Evolutionary conservation across 1,140 invertebrate species (phyloP).

Genomic region (Bombus sibiricus): DNA sequence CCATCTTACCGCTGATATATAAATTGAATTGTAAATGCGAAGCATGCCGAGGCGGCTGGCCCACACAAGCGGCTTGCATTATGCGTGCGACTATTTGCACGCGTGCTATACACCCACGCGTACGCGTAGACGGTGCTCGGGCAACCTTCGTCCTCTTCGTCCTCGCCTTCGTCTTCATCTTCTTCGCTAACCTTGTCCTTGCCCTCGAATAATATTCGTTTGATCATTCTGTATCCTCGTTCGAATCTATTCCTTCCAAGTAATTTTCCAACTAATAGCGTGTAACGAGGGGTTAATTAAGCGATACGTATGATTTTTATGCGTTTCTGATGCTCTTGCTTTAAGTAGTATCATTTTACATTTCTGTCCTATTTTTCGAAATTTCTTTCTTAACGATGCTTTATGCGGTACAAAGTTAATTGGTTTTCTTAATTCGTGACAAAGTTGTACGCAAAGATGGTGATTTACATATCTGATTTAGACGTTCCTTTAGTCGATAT

Average conservation of each 20-base stretch:
- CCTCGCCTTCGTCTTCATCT: not conserved
- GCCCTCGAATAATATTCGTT: not conserved
- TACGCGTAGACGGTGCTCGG: slow-evolving; percentile 25
- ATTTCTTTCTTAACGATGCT: not conserved
- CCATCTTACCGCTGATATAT: slow-evolving; percentile 25
- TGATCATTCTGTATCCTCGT: not conserved
- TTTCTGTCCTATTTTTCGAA: too few relatives aligned
- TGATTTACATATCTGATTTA: not conserved
- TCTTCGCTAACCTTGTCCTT: not conserved
- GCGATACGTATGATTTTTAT: too few relatives aligned
- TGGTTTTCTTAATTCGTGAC: not conserved
- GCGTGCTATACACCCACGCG: slow-evolving; percentile 37
- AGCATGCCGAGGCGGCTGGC: slow-evolving; percentile 12
- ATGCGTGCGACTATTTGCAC: slow-evolving; percentile 48
- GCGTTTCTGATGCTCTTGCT: too few relatives aligned
- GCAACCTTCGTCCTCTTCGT: not conserved
- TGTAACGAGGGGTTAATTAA: too few relatives aligned
- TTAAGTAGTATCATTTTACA: too few relatives aligned
- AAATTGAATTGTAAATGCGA: slow-evolving; percentile 47
- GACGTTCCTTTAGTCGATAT: not conserved
- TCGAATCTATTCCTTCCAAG: too few relatives aligned
- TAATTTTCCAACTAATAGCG: not conserved
- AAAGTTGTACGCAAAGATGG: not conserved
- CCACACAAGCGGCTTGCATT: slow-evolving; percentile 37
- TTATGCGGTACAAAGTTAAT: not conserved